Percentiles rank a stretch among this genome's conserved stretches.
Evolutionary conservation across 2,888 invertebrate species (phyloP).

Genomic region (Epinotia demarniana): DNA sequence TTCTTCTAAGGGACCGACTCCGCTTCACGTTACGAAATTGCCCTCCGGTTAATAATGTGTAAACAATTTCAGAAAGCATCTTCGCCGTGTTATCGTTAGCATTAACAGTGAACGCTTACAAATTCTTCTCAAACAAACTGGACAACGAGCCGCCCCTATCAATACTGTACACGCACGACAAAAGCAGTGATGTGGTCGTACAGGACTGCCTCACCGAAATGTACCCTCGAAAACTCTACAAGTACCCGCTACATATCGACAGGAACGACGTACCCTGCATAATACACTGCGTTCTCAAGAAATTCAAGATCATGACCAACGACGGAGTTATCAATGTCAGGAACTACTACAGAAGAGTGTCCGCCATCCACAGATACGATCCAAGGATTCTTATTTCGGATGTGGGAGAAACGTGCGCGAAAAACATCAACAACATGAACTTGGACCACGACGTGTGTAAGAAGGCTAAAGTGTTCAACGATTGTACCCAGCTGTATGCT

Average conservation of each 20-base stretch:
- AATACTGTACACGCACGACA: constrained; percentile 74
- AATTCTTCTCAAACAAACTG: constrained; percentile 68
- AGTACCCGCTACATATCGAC: constrained; percentile 73
- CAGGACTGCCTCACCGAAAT: constrained; percentile 75
- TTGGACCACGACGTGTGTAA: constrained; percentile 78
- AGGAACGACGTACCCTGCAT: constrained; percentile 78
- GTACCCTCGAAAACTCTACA: constrained; percentile 77
- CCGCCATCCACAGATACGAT: constrained; percentile 77
- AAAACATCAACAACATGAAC: constrained; percentile 78
- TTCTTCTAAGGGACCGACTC: not conserved
- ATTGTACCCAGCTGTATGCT: constrained; percentile 77
- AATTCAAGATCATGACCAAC: constrained; percentile 79
- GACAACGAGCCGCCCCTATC: constrained; percentile 75
- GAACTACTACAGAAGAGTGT: constrained; percentile 76
- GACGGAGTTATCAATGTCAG: constrained; percentile 75
- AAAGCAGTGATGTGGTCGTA: constrained; percentile 71
- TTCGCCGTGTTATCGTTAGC: constrained; percentile 59
- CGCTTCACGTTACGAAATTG: not conserved
- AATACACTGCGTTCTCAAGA: constrained; percentile 78
- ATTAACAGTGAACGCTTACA: constrained; percentile 60
- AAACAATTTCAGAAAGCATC: constrained; percentile 68
- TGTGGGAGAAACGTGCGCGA: constrained; percentile 77
- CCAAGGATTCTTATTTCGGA: constrained; percentile 78
- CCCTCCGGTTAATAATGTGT: constrained; percentile 14
- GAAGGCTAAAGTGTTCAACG: constrained; percentile 80